Evolutionary conservation across 2,888 invertebrate genomes (phyloP).

Genomic region (Watsonalla binaria): DNA sequence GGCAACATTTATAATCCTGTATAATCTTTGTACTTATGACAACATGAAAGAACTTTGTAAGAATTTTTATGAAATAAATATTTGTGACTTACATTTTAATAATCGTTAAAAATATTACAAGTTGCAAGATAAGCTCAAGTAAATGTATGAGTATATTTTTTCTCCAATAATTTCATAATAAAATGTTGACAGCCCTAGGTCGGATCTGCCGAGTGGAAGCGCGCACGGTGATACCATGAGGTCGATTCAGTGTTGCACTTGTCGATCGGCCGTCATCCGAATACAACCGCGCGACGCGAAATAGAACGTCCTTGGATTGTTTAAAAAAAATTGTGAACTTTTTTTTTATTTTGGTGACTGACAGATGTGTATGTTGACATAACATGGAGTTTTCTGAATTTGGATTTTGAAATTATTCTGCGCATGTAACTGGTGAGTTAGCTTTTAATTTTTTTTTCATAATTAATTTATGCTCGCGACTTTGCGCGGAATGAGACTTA

Average conservation of each 20-base stretch:
- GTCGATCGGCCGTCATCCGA: conserved; percentile 20
- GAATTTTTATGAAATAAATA: too few species aligned
- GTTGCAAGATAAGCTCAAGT: too few species aligned
- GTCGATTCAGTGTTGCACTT: conserved; percentile 15
- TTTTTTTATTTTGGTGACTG: conserved; percentile 24
- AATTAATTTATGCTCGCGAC: too few species aligned
- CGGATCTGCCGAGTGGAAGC: conserved; percentile 24
- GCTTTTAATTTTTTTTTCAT: neutral
- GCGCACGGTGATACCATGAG: conserved; percentile 3
- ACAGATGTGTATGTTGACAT: conserved; percentile 5
- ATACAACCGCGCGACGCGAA: conserved; percentile 20
- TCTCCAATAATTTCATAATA: too few species aligned
- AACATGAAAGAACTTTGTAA: too few species aligned
- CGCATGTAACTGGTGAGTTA: neutral
- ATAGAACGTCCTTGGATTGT: conserved; percentile 17
- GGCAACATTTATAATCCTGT: too few species aligned
- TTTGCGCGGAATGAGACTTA: too few species aligned
- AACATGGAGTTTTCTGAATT: neutral
- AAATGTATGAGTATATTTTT: too few species aligned
- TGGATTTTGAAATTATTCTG: neutral
- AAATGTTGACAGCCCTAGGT: neutral
- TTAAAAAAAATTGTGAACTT: conserved; percentile 25
- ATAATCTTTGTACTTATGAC: too few species aligned
- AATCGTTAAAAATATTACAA: too few species aligned
- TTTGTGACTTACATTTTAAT: too few species aligned